These are phyloP conservation scores for Microctenopoma steveboyesi DNA, from an alignment of 2,797 vertebrate species.

Conservation along the genomic window DNA sequence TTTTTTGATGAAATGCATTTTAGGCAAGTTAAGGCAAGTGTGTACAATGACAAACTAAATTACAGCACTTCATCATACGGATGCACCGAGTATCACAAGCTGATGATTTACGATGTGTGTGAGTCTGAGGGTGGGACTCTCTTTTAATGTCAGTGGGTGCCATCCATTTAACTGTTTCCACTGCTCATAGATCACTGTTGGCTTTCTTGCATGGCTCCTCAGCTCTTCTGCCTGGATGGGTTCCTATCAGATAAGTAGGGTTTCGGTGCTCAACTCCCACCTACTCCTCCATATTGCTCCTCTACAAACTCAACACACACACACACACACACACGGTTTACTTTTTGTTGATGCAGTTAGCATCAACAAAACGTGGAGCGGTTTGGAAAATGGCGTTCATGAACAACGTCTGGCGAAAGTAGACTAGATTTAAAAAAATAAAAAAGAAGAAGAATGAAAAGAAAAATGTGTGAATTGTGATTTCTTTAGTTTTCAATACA, in stretches of 20 bases:
- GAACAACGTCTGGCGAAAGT: too few relatives aligned
- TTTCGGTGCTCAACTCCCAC: constrained; percentile 20
- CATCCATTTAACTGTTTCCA: constrained; percentile 58
- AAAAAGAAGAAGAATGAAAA: too few relatives aligned
- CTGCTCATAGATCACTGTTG: constrained; percentile 60
- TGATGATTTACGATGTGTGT: constrained; percentile 32
- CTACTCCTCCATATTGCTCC: constrained; percentile 16
- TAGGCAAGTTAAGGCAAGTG: constrained; percentile 27
- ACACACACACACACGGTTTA: not conserved
- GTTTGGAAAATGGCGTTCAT: too few relatives aligned
- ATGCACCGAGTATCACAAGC: constrained; percentile 30
- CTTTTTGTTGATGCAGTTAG: too few relatives aligned
- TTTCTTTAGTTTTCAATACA: too few relatives aligned
- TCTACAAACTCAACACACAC: not conserved
- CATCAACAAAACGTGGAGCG: too few relatives aligned
- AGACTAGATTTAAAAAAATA: too few relatives aligned
- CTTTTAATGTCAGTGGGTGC: constrained; percentile 53
- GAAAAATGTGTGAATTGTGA: too few relatives aligned
- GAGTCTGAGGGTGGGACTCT: constrained; percentile 41
- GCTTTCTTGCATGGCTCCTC: constrained; percentile 49
- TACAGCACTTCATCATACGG: constrained; percentile 50
- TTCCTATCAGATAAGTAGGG: constrained; percentile 66
- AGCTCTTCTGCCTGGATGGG: constrained; percentile 64
- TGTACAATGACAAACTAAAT: constrained; percentile 47
- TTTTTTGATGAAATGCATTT: constrained; percentile 27